These are phyloP conservation scores for Embiotoca jacksoni DNA, from an alignment of 2,113 vertebrate genomes.

Conservation along the genomic window DNA sequence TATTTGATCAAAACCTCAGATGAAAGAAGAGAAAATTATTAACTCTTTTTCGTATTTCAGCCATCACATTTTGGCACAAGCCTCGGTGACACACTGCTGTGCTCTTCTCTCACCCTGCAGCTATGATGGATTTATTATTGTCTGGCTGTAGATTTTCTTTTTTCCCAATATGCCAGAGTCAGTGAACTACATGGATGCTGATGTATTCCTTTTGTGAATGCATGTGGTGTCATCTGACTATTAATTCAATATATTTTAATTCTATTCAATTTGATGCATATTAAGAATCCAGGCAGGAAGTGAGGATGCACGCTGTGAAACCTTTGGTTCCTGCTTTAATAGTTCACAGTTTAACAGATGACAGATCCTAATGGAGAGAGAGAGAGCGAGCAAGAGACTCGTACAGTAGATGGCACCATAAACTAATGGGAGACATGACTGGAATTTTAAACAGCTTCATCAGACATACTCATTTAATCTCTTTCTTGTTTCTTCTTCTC, in stretches of 20 bases:
- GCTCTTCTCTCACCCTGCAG: background rate
- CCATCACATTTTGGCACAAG: conserved; percentile 1
- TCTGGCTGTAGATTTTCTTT: background rate
- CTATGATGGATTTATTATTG: conserved; percentile 18
- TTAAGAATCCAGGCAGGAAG: conserved; percentile 18
- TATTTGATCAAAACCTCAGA: conserved; percentile 16
- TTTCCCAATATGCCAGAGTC: conserved; percentile 14
- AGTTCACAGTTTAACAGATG: conserved; percentile 15
- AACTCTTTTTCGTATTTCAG: conserved; percentile 22
- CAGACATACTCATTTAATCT: background rate
- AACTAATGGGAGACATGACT: conserved; percentile 45
- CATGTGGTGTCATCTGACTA: too few species aligned
- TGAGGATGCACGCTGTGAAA: background rate
- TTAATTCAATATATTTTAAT: too few species aligned
- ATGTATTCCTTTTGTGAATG: conserved; percentile 7
- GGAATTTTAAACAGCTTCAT: conserved; percentile 53
- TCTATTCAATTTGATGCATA: background rate
- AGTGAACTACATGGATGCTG: conserved; percentile 33
- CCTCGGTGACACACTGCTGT: background rate
- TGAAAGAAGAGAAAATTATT: conserved; percentile 16
- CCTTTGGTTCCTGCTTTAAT: conserved; percentile 9
- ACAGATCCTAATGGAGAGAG: background rate
- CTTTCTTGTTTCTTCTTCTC: background rate
- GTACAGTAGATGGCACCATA: conserved; percentile 75
- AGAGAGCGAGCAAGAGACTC: background rate